Evolutionary conservation across 2,113 vertebrate species (phyloP).

Genomic region (Aldabrachelys gigantea): DNA sequence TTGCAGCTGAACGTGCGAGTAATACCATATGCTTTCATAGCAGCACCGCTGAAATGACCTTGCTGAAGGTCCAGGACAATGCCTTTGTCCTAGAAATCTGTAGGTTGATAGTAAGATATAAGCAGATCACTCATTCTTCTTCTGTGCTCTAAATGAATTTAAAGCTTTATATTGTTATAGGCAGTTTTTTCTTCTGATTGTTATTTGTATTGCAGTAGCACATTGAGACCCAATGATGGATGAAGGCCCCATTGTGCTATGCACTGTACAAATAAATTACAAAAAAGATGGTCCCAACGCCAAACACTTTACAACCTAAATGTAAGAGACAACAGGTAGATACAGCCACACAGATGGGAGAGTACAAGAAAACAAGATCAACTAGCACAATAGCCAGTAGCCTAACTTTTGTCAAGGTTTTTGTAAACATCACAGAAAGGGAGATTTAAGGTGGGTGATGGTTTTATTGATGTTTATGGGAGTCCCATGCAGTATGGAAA

Average conservation of each 20-base stretch:
- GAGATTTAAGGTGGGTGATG: neutral
- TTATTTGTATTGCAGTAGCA: neutral
- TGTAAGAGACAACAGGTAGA: neutral
- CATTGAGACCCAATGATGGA: neutral
- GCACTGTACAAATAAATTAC: neutral
- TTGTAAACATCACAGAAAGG: neutral
- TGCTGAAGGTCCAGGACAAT: neutral
- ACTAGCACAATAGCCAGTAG: neutral
- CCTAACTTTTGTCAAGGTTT: neutral
- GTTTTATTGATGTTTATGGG: neutral
- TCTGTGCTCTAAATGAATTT: neutral
- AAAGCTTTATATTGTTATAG: neutral
- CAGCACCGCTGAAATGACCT: neutral
- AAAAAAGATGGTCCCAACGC: neutral
- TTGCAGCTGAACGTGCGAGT: neutral
- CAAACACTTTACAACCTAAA: neutral
- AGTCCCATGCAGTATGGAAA: neutral
- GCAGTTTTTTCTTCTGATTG: neutral
- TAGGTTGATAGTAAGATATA: neutral
- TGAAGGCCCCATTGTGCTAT: neutral
- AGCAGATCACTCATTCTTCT: neutral
- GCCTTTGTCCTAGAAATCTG: neutral
- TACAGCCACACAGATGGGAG: neutral
- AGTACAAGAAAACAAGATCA: neutral
- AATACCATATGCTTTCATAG: neutral